These are phyloP conservation scores for Cyclophora punctaria DNA, from an alignment of 2,888 invertebrate species.

Conservation along the genomic window DNA sequence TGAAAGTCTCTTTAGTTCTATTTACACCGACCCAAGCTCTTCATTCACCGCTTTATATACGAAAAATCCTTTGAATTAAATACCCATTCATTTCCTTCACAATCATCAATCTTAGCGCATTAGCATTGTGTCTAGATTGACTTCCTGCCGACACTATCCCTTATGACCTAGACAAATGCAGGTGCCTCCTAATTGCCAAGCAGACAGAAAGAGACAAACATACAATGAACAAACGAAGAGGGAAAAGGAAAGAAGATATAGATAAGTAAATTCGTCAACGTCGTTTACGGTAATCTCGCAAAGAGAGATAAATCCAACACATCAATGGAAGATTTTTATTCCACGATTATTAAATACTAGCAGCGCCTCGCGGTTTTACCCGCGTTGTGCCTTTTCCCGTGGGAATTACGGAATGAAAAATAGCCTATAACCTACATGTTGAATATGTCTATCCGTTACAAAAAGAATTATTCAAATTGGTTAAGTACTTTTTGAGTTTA, in stretches of 20 bases:
- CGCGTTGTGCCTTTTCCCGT: no score
- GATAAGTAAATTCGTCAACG: slow-evolving; percentile 68
- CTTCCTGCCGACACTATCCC: slow-evolving; percentile 45
- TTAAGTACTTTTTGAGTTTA: no score
- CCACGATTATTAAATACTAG: slow-evolving; percentile 40
- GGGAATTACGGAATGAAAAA: no score
- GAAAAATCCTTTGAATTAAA: slow-evolving; percentile 3
- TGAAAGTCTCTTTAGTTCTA: no score
- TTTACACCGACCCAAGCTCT: no score
- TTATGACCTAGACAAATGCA: slow-evolving; percentile 65
- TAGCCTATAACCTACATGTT: no score
- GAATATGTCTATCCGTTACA: no score
- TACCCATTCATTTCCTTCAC: slow-evolving; percentile 11
- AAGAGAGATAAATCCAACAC: slow-evolving; percentile 63
- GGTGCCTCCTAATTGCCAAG: slow-evolving; percentile 61
- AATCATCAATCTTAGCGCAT: slow-evolving; percentile 63
- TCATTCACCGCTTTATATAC: no score
- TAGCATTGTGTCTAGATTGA: slow-evolving; percentile 62
- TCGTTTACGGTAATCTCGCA: slow-evolving; percentile 67
- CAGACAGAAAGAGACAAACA: slow-evolving; percentile 30
- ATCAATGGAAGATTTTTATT: slow-evolving; percentile 53
- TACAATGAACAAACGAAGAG: slow-evolving; percentile 15
- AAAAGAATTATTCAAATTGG: no score
- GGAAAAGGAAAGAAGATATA: slow-evolving; percentile 33
- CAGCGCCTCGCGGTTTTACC: no score